Evolutionary conservation across 2,888 invertebrate species (phyloP).

Genomic region (Polydrusus pterygomalis): DNA sequence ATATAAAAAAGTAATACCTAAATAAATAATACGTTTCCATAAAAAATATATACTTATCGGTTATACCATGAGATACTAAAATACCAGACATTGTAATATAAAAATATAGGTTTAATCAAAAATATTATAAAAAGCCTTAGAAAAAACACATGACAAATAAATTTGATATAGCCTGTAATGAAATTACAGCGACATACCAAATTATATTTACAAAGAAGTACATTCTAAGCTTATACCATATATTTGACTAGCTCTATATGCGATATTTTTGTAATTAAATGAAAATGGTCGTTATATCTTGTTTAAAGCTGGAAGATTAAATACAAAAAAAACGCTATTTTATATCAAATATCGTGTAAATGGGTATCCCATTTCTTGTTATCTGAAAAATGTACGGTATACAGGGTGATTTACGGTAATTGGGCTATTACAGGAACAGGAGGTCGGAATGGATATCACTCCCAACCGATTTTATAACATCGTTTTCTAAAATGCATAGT

Average conservation of each 20-base stretch:
- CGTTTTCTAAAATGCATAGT: too few species aligned
- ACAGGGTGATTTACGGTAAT: too few species aligned
- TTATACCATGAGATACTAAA: slow-evolving; percentile 21
- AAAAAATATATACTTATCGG: slow-evolving; percentile 20
- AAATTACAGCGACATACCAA: background rate
- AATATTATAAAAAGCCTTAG: slow-evolving; percentile 5
- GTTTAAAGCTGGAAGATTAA: slow-evolving; percentile 32
- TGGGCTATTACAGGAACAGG: too few species aligned
- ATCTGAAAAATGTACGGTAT: slow-evolving; percentile 18
- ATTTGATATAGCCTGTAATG: background rate
- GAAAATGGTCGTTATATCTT: slow-evolving; percentile 31
- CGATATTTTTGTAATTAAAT: slow-evolving; percentile 34
- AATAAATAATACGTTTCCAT: background rate
- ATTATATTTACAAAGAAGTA: background rate
- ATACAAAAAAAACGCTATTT: slow-evolving; percentile 36
- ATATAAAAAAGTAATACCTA: background rate
- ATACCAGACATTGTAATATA: slow-evolving; percentile 24
- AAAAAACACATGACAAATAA: background rate
- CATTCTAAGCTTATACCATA: slow-evolving; percentile 1
- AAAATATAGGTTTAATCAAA: slow-evolving; percentile 15
- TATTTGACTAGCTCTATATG: slow-evolving; percentile 15
- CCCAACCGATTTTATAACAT: too few species aligned
- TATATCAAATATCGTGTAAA: slow-evolving; percentile 30
- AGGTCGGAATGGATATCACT: too few species aligned
- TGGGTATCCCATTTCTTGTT: slow-evolving; percentile 18